A percentile compares a stretch with the other conserved stretches of the same genome.
phyloP scores from a whole-genome alignment of 2,888 invertebrate species.

The Epinotia ramella region DNA sequence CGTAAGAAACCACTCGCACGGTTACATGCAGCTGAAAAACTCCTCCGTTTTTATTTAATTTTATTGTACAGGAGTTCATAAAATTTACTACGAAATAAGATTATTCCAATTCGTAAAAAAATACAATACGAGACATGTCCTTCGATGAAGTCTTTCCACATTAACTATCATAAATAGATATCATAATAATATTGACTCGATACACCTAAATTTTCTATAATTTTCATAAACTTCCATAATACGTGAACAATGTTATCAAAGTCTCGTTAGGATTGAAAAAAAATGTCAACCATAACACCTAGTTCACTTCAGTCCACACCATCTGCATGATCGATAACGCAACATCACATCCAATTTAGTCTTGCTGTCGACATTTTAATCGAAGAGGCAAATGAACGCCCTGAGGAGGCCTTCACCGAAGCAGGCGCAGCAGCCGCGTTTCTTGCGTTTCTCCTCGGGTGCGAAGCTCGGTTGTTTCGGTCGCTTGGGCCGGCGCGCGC shows the following conservation, averaged over 20 bases:
- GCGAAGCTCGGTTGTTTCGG: slow-evolving; percentile 76
- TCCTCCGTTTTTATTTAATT: slow-evolving; percentile 24
- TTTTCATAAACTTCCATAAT: slow-evolving; percentile 12
- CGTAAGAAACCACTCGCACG: slow-evolving; percentile 23
- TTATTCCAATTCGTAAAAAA: slow-evolving; percentile 63
- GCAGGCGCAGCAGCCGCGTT: slow-evolving; percentile 79
- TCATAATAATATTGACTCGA: slow-evolving; percentile 45
- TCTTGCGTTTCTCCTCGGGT: slow-evolving; percentile 70
- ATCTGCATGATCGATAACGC: slow-evolving; percentile 40
- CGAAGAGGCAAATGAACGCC: slow-evolving; percentile 83
- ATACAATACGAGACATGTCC: slow-evolving; percentile 64
- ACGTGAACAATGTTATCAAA: slow-evolving; percentile 30
- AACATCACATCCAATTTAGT: slow-evolving; percentile 39
- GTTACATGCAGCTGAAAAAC: slow-evolving; percentile 24
- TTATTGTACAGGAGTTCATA: slow-evolving; percentile 33
- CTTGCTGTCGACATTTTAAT: slow-evolving; percentile 64
- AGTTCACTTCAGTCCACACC: slow-evolving; percentile 41
- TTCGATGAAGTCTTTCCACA: slow-evolving; percentile 50
- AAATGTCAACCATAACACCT: slow-evolving; percentile 36
- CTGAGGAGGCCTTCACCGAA: slow-evolving; percentile 81
- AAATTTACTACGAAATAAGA: slow-evolving; percentile 53
- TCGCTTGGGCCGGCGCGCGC: slow-evolving; percentile 70
- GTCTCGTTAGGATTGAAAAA: slow-evolving; percentile 35
- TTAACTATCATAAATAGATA: slow-evolving; percentile 46
- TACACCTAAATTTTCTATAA: slow-evolving; percentile 45